Conservation (phyloP, 2,888 invertebrate species). For the Plebejus melissa region DNA sequence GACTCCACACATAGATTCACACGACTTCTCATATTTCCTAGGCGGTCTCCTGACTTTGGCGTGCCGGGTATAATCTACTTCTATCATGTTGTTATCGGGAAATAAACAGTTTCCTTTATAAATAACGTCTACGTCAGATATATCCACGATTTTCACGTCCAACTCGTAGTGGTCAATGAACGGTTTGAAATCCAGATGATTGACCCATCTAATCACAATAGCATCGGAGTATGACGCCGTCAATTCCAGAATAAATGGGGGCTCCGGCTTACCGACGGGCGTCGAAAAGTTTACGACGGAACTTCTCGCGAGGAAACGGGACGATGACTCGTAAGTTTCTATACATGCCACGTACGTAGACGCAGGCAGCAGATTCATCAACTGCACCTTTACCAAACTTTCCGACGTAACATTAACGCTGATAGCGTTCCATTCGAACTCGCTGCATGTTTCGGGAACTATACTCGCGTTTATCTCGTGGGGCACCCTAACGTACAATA, state of each 20-base stretch:
- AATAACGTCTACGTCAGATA: slow-evolving; percentile 44
- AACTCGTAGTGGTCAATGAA: slow-evolving; percentile 59
- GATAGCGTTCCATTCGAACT: slow-evolving; percentile 59
- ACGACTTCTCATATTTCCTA: slow-evolving; percentile 53
- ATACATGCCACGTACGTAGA: slow-evolving; percentile 63
- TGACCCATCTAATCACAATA: slow-evolving; percentile 59
- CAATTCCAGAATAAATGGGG: slow-evolving; percentile 62
- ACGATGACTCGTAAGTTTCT: slow-evolving; percentile 53
- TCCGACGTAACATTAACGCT: slow-evolving; percentile 43
- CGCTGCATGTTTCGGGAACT: slow-evolving; percentile 64
- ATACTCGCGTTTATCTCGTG: slow-evolving; percentile 44
- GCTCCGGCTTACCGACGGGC: slow-evolving; percentile 59
- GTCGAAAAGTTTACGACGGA: slow-evolving; percentile 58
- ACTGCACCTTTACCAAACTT: slow-evolving; percentile 42
- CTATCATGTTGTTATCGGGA: slow-evolving; percentile 42
- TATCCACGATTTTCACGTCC: slow-evolving; percentile 57
- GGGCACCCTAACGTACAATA: slow-evolving; percentile 57
- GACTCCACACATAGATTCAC: slow-evolving; percentile 62
- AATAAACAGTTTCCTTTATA: slow-evolving; percentile 53
- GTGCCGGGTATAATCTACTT: slow-evolving; percentile 54
- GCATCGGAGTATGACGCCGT: slow-evolving; percentile 51
- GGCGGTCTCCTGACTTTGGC: slow-evolving; percentile 61
- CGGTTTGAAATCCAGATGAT: slow-evolving; percentile 56
- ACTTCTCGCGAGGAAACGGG: slow-evolving; percentile 51
- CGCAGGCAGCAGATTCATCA: slow-evolving; percentile 55